Base-by-base conservation (phyloP, 2,888 invertebrate species). In the Trypoxylon attenuatum region DNA sequence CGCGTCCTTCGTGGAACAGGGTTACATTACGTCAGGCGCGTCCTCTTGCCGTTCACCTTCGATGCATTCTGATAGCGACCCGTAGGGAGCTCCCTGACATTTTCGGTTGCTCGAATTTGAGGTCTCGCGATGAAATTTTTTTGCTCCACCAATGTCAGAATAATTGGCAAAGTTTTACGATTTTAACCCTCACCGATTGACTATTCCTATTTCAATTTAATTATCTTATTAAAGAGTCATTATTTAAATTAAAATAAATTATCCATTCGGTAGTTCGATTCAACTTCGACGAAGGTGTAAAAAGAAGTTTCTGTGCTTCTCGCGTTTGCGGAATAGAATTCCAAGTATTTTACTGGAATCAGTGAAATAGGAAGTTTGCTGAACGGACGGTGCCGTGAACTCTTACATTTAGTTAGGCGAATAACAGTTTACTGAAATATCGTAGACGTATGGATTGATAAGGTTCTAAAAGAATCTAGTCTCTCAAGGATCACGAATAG, bases 1-100 rank as follows among this genome's bases (percentile, higher is more conserved):
- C 51, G 57, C 23, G 75, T 63, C 75, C 75, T 73, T 73, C 73
- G 68, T 45, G 27, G 73, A 76, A 73, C 77, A 73, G 74, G 68
- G 74, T 73, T 73, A 68, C 46, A 46, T 75, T 75, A 69, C 77
- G 63, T 75, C 77, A 75, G 54, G 51, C 53, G 42, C 5, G 54
- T 47, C 59, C 42, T 56, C 33, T 56, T 42, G 46, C 41, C 16
- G 45, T 13, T 18, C 29, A 21, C 38, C 19, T 16, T 39, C 45
- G 16, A 8, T 16, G 46, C 10, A 38, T 43, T 2, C 16, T 16
- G 39, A 33, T 25, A 15, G 8, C 15, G 19, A 13, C 10, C 33
- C 33, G 33, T 33, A 33, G 33, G 33, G 33, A 33, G n/a, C 5
- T 33, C 10, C 13, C 3, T 33, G 10, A 10, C 33, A 33, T 33